These are phyloP conservation scores for Carcina quercana DNA, from an alignment of 2,888 invertebrate genomes.

Conservation along the genomic window DNA sequence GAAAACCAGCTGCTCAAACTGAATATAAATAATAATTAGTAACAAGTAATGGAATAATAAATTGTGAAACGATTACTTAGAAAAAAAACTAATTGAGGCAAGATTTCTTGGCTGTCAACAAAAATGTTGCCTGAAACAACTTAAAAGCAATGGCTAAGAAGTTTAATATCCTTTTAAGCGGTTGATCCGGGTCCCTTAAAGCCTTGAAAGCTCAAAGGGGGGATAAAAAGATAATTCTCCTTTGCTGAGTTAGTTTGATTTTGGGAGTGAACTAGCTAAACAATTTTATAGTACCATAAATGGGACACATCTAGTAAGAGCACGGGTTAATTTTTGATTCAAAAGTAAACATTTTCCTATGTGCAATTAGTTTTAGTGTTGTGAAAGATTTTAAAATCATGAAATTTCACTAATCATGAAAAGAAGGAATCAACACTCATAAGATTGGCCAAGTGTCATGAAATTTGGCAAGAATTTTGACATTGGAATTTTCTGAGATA, in stretches of 20 bases:
- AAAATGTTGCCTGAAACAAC: conserved; percentile 22
- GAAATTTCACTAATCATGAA: too few relatives aligned
- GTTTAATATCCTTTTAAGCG: conserved; percentile 39
- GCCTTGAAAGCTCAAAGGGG: conserved; percentile 47
- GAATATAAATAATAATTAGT: too few relatives aligned
- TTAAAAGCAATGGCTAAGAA: conserved; percentile 28
- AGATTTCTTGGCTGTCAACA: conserved; percentile 12
- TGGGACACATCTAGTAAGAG: conserved; percentile 33
- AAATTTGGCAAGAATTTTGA: too few relatives aligned
- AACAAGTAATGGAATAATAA: too few relatives aligned
- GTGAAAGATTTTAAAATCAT: too few relatives aligned
- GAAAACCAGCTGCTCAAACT: too few relatives aligned
- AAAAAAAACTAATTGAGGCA: not conserved
- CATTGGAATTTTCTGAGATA: too few relatives aligned
- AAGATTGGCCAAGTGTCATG: too few relatives aligned
- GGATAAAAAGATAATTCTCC: conserved; percentile 59
- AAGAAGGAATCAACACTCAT: too few relatives aligned
- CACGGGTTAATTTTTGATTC: conserved; percentile 23
- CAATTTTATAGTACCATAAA: too few relatives aligned
- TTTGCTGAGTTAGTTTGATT: conserved; percentile 49
- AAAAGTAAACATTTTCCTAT: conserved; percentile 21
- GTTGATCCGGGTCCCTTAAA: conserved; percentile 27
- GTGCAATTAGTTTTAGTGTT: conserved; percentile 35
- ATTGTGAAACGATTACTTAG: too few relatives aligned
- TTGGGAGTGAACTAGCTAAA: conserved; percentile 46